Conservation (phyloP, 2,797 vertebrate species). For the Lepus townsendii region DNA sequence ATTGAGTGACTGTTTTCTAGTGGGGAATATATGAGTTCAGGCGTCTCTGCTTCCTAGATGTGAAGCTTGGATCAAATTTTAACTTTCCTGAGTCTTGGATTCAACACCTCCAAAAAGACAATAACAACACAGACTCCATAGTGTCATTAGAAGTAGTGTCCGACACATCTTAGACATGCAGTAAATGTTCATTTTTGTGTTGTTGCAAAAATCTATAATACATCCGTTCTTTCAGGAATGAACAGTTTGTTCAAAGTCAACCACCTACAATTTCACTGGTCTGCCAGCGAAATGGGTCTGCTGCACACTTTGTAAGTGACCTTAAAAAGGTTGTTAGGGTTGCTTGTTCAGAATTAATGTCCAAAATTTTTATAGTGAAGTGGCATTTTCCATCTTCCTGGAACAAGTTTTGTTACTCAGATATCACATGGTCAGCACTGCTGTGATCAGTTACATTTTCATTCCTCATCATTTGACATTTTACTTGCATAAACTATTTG, state of each 20-base stretch:
- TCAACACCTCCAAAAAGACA: neutral
- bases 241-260: neutral
- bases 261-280: neutral
- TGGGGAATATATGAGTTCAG: neutral
- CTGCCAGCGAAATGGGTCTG: neutral
- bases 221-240: neutral
- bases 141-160: neutral
- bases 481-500: neutral
- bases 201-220: neutral
- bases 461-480: neutral
- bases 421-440: neutral
- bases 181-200: neutral
- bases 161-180: neutral
- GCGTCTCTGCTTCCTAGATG: neutral
- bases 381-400: neutral
- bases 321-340: neutral
- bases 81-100: slow-evolving; percentile 20
- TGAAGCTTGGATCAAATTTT: neutral
- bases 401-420: neutral
- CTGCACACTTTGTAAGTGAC: neutral
- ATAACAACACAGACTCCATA: neutral
- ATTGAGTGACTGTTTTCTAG: neutral
- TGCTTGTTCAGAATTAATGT: neutral
- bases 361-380: neutral
- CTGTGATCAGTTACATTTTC: neutral